Evolutionary conservation across 2,113 vertebrate genomes (phyloP), one percentile per base, ranked within the genome.

Genomic region (Zapornia atra): DNA sequence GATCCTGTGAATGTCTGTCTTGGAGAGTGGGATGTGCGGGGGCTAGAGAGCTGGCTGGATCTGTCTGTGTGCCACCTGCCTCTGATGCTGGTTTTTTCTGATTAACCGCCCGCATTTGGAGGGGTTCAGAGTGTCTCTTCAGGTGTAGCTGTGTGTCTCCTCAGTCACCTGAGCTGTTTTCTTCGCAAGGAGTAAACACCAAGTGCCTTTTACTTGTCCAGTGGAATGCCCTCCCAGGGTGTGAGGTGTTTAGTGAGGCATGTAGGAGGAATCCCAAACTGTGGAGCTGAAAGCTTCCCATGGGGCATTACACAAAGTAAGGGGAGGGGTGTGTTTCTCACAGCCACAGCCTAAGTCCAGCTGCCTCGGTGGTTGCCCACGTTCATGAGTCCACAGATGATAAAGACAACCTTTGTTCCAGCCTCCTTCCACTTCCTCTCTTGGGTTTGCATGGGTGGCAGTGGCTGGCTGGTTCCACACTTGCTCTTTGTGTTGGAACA

Each of bases 371-470:
- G 59, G 17, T 82, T 94, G 83, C 65, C 40, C 50, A 19, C 1
- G 2, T 54, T 88, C 26, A 12, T 54, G 46, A 24, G 24, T 78
- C 26, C 29, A n/a, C 28, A n/a, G 46, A 75, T 56, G 56, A 92
- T 81, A 95, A 91, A 96, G 88, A 40, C 56, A 84, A 21, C 65
- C 60, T 91, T 95, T 95, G 83, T 96, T 89, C 38, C 54, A 46
- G 54, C 25, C 40, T 80, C 25, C 50, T 81, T 81, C 76, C 26
- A 8, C 57, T 94, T 95, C 83, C 71, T 93, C 72, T 75, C 80
- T 88, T 44, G 86, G 25, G 60, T 86, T 91, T 94, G 83, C 72
- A 3, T 51, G 76, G 51, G 68, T 88, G 34, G 54, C 56, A 88
- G 65, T 73, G 4, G 36, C 82, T 93, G 92, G n/a, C 83, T 86